Conservation (phyloP, 2,113 vertebrate species). For the Brachyhypopomus occidentalis region DNA sequence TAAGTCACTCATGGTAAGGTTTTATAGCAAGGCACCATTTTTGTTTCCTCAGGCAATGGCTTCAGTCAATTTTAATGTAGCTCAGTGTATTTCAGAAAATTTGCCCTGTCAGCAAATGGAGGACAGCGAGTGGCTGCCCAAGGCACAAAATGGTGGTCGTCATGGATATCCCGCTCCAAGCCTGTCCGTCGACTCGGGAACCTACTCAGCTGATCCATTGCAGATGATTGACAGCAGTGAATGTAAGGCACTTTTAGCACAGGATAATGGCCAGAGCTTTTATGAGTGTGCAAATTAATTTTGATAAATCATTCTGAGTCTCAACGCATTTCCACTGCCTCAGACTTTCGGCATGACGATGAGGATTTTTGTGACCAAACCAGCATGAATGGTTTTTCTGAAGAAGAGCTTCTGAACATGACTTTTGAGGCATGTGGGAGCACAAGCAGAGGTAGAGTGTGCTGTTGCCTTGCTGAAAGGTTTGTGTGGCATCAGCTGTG, state of each 20-base stretch:
- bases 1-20: not conserved
- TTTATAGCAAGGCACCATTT: not conserved
- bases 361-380: conserved; percentile 51
- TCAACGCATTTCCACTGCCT: conserved; percentile 11
- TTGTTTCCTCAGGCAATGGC: conserved; percentile 41
- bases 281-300: not conserved
- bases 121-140: not conserved
- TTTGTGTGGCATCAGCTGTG: not conserved
- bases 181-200: conserved; percentile 47
- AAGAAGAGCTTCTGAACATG: conserved; percentile 75
- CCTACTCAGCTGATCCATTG: conserved; percentile 34
- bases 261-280: not conserved
- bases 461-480: not conserved
- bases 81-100: conserved; percentile 14
- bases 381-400: conserved; percentile 67
- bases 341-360: conserved; percentile 59
- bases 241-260: conserved; percentile 48
- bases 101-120: conserved; percentile 29
- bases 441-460: conserved; percentile 63
- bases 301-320: not conserved
- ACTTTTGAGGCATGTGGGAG: conserved; percentile 72
- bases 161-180: conserved; percentile 15
- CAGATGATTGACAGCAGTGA: conserved; percentile 58
- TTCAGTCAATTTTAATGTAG: conserved; percentile 25
- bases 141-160: not conserved